Evolutionary conservation across 2,113 vertebrate genomes (phyloP).

Genomic region (Aix galericulata): DNA sequence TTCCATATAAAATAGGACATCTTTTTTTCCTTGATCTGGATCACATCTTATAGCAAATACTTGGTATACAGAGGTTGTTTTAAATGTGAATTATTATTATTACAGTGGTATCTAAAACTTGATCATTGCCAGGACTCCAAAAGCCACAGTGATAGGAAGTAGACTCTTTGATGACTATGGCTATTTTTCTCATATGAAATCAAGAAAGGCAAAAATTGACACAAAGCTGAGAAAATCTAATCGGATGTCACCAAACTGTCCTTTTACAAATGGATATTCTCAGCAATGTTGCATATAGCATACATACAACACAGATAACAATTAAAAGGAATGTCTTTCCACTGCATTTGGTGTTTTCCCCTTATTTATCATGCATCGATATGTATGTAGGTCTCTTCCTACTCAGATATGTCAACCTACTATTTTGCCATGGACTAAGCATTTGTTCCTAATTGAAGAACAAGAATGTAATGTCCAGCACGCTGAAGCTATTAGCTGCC

Average conservation of each 20-base stretch:
- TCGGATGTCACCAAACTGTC: background rate
- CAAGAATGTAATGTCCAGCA: background rate
- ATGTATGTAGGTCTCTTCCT: too few relatives aligned
- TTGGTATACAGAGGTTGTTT: background rate
- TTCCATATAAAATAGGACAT: background rate
- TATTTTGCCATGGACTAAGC: background rate
- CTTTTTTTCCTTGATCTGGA: background rate
- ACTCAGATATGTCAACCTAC: background rate
- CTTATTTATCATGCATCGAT: background rate
- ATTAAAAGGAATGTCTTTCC: background rate
- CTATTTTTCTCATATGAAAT: background rate
- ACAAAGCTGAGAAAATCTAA: background rate
- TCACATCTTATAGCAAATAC: background rate
- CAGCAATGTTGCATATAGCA: background rate
- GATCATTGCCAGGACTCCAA: background rate
- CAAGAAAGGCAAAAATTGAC: background rate
- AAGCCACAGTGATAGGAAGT: background rate
- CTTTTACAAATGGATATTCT: background rate
- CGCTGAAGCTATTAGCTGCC: background rate
- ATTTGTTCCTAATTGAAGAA: background rate
- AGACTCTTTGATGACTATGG: background rate
- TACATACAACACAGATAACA: background rate
- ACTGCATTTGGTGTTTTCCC: background rate
- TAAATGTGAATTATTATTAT: background rate
- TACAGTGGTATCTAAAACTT: background rate